Conservation (phyloP, 2,888 invertebrate genomes). For the Polyommatus icarus region DNA sequence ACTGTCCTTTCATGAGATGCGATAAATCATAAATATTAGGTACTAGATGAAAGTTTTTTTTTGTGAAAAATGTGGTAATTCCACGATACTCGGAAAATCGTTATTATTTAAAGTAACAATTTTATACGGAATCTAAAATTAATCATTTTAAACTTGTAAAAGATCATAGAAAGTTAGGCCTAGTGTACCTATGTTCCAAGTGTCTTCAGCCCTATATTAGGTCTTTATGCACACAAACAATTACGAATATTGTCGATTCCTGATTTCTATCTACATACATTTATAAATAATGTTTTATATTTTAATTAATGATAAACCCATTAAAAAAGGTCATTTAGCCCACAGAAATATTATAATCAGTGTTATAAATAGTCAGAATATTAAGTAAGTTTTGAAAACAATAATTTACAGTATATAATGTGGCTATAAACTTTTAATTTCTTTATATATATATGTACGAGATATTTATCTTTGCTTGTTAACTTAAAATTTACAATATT, state of each 20-base stretch:
- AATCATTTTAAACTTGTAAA: too few species aligned
- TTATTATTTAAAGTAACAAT: too few species aligned
- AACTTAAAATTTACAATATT: constrained; percentile 18
- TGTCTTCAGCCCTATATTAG: too few species aligned
- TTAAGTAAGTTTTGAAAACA: neutral
- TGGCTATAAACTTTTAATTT: neutral
- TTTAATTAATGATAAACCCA: neutral
- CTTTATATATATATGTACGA: neutral
- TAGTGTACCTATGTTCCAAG: too few species aligned
- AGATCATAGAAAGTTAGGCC: too few species aligned
- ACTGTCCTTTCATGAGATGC: too few species aligned
- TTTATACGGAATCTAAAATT: too few species aligned
- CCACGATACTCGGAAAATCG: too few species aligned
- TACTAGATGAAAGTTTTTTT: too few species aligned
- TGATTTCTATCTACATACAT: neutral
- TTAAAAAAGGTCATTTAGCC: constrained; percentile 8
- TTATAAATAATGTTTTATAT: neutral
- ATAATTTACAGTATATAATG: constrained; percentile 6
- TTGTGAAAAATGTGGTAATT: too few species aligned
- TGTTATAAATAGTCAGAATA: neutral
- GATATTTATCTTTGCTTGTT: constrained; percentile 8
- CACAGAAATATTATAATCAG: constrained; percentile 9
- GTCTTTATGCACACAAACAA: neutral
- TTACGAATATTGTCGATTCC: neutral
- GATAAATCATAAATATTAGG: too few species aligned